Percentiles rank a stretch among this genome's conserved stretches.
Conservation (phyloP, 1,140 invertebrate genomes). For the Cydia splendana region DNA sequence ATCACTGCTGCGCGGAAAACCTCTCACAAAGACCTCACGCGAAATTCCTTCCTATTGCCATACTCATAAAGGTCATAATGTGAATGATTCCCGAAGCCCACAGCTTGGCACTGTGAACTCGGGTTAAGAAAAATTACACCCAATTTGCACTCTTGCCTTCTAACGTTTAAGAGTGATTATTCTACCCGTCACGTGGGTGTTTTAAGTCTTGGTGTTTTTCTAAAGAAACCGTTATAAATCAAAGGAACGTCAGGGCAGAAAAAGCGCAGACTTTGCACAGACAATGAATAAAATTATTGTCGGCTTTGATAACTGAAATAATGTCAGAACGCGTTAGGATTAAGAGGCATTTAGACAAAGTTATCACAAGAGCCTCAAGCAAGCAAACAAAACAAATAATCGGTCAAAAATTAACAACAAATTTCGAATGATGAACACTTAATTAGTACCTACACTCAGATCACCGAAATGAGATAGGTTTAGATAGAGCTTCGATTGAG, state of each 20-base stretch:
- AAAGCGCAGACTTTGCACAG: slow-evolving; percentile 4
- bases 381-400: too few species aligned
- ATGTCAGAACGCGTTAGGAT: not conserved
- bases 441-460: too few species aligned
- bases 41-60: not conserved
- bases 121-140: slow-evolving; percentile 11
- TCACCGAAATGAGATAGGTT: too few species aligned
- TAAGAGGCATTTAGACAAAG: too few species aligned
- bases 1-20: not conserved
- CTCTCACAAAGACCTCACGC: not conserved
- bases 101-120: not conserved
- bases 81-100: not conserved
- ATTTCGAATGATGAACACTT: too few species aligned
- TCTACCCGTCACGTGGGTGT: not conserved
- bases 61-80: not conserved
- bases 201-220: slow-evolving; percentile 5
- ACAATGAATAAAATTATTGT: slow-evolving; percentile 13
- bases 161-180: slow-evolving; percentile 16
- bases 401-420: too few species aligned
- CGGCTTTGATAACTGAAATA: not conserved
- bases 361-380: too few species aligned
- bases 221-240: not conserved
- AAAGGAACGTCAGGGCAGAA: not conserved
- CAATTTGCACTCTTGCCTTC: slow-evolving; percentile 18
- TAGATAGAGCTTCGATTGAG: too few species aligned